Percentiles rank a stretch among this genome's conserved stretches.
phyloP scores from a whole-genome alignment of 2,113 vertebrate genomes.

The Lophius piscatorius region DNA sequence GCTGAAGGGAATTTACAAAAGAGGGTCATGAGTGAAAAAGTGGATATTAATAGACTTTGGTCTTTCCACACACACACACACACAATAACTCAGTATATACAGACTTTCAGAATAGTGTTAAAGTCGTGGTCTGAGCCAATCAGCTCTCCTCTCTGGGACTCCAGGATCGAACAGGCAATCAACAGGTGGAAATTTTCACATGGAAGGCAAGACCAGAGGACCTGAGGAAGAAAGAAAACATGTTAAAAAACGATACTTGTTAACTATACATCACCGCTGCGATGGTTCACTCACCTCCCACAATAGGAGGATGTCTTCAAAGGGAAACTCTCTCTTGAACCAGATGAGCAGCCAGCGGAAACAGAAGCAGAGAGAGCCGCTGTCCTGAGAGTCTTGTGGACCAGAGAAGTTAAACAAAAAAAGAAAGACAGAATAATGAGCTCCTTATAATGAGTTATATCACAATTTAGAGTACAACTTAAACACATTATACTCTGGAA shows the following conservation, averaged over 20 bases:
- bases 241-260: background rate
- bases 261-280: too few relatives aligned
- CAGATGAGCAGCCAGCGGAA: slow-evolving; percentile 95
- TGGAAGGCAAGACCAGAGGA: slow-evolving; percentile 87
- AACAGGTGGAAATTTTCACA: slow-evolving; percentile 90
- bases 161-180: slow-evolving; percentile 88
- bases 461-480: too few relatives aligned
- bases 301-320: slow-evolving; percentile 86
- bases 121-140: slow-evolving; percentile 91
- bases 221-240: slow-evolving; percentile 64
- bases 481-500: too few relatives aligned
- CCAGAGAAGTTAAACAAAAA: too few relatives aligned
- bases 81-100: background rate
- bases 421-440: too few relatives aligned
- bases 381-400: slow-evolving; percentile 81
- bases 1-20: slow-evolving; percentile 70
- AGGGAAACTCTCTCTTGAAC: slow-evolving; percentile 93
- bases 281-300: slow-evolving; percentile 85
- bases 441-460: too few relatives aligned
- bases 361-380: slow-evolving; percentile 83
- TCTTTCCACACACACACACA: background rate
- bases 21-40: background rate
- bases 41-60: slow-evolving; percentile 77
- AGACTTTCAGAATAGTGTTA: slow-evolving; percentile 92
- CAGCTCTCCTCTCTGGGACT: slow-evolving; percentile 87